Evolutionary conservation across 2,888 invertebrate species (phyloP), one percentile per base, ranked within the genome.

Genomic region (Auanema sp.): DNA sequence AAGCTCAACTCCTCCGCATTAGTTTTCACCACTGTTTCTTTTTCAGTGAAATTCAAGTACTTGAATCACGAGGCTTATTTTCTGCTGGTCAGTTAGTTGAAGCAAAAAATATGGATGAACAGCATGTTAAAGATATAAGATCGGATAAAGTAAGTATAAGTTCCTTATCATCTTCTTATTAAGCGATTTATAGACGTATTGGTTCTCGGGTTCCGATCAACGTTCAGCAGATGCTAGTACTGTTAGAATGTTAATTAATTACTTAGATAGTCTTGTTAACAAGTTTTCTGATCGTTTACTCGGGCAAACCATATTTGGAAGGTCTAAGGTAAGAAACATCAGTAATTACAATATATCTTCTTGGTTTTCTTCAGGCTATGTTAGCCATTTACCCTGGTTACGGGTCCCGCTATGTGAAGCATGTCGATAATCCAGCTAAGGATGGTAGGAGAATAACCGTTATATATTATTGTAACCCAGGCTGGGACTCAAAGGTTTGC

Each of bases 381-480:
- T 92, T 97, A 44, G 96, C 97, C 44, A 95, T 95, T 84, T 97
- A 97, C 85, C 97, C 96, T 0, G 96, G 95, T 40, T 89, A 90
- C 58, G 93, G 93, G 61, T 90, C 93, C 12, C 92, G 92, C 83
- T 97, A 97, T 85, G 92, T 96, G 60, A 92, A 93, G 85, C 97
- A 97, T 85, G 93, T 97, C 49, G 97, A 97, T 86, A 97, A 97
- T 87, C 96, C 97, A 6, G 93, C 93, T 85, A 89, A 90, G 81
- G 97, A 97, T 86, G 97, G 97, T 18, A 89, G 97, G 72, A 93
- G 94, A 84, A 92, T 97, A 83, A 97, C 97, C 8, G 92, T 93
- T 69, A 97, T 97, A 82, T 97, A 97, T 87, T 97, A 97, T 87
- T 89, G 96, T 81, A 97, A 97, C 86, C 89, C 90, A 83, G 89